phyloP scores from a whole-genome alignment of 2,113 vertebrate genomes.

The Carassius gibelio region DNA sequence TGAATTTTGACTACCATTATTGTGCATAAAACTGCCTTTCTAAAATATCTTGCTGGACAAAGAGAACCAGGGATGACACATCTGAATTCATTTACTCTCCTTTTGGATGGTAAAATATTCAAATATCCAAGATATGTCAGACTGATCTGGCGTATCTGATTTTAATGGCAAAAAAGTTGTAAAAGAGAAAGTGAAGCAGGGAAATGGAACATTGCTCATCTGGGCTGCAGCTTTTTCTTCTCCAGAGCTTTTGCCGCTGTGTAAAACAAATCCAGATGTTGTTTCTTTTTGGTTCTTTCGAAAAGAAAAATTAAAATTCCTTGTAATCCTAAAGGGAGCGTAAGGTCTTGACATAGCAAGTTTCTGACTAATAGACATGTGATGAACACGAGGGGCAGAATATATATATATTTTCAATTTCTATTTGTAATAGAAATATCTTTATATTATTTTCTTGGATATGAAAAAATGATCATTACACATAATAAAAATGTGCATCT shows the following conservation, averaged over 20 bases:
- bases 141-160: neutral
- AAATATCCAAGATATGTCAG: neutral
- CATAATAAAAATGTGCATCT: neutral
- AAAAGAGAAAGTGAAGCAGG: slow-evolving; percentile 5
- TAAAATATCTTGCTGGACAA: neutral
- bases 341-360: neutral
- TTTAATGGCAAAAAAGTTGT: slow-evolving; percentile 13
- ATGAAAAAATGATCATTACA: neutral
- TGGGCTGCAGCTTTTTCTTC: neutral
- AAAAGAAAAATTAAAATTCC: neutral
- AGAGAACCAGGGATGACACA: neutral
- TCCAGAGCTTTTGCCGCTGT: slow-evolving; percentile 7
- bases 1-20: neutral
- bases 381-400: neutral
- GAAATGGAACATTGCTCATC: neutral
- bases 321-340: neutral
- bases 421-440: neutral
- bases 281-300: slow-evolving; percentile 9
- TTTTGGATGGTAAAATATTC: neutral
- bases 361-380: neutral
- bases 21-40: neutral
- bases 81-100: slow-evolving; percentile 26
- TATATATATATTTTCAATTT: neutral
- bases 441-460: neutral
- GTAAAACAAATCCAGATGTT: slow-evolving; percentile 43